These are phyloP conservation scores for Heliothis subflexa DNA, from an alignment of 1,140 invertebrate species.

Conservation along the genomic window DNA sequence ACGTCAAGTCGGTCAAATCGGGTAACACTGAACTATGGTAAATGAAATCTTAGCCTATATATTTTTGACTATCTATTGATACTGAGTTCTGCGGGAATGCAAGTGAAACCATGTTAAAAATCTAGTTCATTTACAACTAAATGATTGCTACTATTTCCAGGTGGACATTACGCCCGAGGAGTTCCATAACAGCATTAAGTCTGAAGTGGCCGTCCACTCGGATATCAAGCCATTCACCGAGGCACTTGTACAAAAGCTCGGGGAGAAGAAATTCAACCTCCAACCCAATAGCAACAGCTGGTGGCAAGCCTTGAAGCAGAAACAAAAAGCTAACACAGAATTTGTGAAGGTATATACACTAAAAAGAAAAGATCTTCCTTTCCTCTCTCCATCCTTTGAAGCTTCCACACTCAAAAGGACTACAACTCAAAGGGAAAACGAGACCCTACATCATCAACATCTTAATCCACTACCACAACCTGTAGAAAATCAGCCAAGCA, in stretches of 20 bases:
- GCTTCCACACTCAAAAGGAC: background rate
- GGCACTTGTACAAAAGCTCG: constrained; percentile 87
- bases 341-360: constrained; percentile 84
- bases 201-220: constrained; percentile 91
- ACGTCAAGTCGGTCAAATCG: too few relatives aligned
- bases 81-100: too few relatives aligned
- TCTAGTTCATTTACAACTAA: too few relatives aligned
- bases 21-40: too few relatives aligned
- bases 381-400: background rate
- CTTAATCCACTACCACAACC: too few relatives aligned
- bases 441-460: too few relatives aligned
- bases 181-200: constrained; percentile 94
- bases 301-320: constrained; percentile 87
- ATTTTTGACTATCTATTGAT: too few relatives aligned
- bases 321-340: constrained; percentile 88
- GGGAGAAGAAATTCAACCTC: constrained; percentile 85
- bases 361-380: background rate
- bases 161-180: constrained; percentile 97
- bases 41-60: too few relatives aligned
- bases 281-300: constrained; percentile 81
- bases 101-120: too few relatives aligned
- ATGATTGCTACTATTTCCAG: constrained; percentile 74
- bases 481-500: too few relatives aligned
- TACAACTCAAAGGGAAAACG: too few relatives aligned
- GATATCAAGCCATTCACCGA: constrained; percentile 91